Evolutionary conservation across 2,797 vertebrate species (phyloP), one percentile per base, ranked within the genome.

Genomic region (Melopsittacus undulatus): DNA sequence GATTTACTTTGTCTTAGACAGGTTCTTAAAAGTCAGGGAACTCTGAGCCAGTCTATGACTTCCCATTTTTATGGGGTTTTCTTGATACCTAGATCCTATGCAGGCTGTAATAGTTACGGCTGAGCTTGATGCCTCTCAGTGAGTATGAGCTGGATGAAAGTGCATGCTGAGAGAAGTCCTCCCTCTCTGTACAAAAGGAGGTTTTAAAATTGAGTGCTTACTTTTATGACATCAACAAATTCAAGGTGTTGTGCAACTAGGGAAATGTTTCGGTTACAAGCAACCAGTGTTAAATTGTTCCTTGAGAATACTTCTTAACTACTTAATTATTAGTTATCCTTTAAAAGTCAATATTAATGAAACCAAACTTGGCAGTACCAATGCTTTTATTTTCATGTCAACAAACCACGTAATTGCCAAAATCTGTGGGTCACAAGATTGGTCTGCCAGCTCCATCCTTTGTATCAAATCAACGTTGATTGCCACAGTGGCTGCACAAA

Each of bases 251-350:
- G 89, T 67, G 89, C 83, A 95, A 90, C 56, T 59, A 78, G 40
- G 66, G 66, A 96, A 59, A 78, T 0, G 0, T 87, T 85, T 91
- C 3, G 3, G 54, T 96, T 96, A 96, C 85, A 86, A 82, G 49
- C 18, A 14, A 63, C 24, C 8, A 7, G 9, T 61, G 46, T 91
- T 90, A 90, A 91, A 88, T 78, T 86, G 69, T 67, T 90, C 63
- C 56, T 91, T 88, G 63, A 90, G 66, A 90, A 88, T 75, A 26
- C 46, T 32, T 91, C 48, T 86, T 92, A 94, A 94, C 85, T 88
- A 90, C 75, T 87, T 95, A 94, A 93, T 96, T 93, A 92, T 83
- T 87, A 80, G 75, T 86, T 95, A 66, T 36, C 49, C 54, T 93
- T 89, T 73, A 43, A 20, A 92, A 93, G 69, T 81, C 79, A 63